These are phyloP conservation scores for Diplolepis rosae DNA, from an alignment of 2,888 invertebrate species.

Conservation along the genomic window DNA sequence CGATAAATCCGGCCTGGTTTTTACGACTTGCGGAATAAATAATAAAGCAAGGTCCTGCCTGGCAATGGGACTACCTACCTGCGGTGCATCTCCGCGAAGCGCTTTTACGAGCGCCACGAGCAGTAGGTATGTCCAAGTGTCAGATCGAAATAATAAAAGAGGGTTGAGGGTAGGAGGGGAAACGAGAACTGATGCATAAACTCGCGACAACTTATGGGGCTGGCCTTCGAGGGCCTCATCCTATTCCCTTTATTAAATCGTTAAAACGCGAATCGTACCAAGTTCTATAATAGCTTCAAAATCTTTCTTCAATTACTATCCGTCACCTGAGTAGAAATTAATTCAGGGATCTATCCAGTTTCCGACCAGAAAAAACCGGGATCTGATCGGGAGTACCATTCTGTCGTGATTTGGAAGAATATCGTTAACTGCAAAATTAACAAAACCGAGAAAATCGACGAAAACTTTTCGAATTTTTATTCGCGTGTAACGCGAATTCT, in stretches of 20 bases:
- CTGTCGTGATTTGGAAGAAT: too few relatives aligned
- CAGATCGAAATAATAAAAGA: slow-evolving; percentile 47
- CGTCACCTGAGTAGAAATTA: too few relatives aligned
- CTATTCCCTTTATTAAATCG: slow-evolving; percentile 28
- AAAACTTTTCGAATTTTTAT: too few relatives aligned
- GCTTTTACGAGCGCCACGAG: slow-evolving; percentile 48
- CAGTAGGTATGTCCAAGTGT: slow-evolving; percentile 49
- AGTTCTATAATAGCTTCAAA: neutral
- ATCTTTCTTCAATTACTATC: too few relatives aligned
- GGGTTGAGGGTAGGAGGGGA: slow-evolving; percentile 33
- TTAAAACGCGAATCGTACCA: slow-evolving; percentile 15
- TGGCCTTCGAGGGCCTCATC: slow-evolving; percentile 20
- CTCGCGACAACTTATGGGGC: slow-evolving; percentile 43
- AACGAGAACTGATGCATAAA: slow-evolving; percentile 44
- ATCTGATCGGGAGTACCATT: too few relatives aligned
- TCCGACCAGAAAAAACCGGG: too few relatives aligned
- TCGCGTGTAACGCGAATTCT: too few relatives aligned
- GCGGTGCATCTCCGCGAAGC: slow-evolving; percentile 43
- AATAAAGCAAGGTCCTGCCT: slow-evolving; percentile 51
- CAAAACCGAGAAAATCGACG: too few relatives aligned
- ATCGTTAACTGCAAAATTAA: too few relatives aligned
- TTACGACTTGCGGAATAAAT: slow-evolving; percentile 69
- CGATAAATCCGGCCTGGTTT: slow-evolving; percentile 67
- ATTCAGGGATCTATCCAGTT: too few relatives aligned
- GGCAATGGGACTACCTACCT: slow-evolving; percentile 37